phyloP scores from a whole-genome alignment of 1,140 invertebrate species.

The Neuroterus valhalla region DNA sequence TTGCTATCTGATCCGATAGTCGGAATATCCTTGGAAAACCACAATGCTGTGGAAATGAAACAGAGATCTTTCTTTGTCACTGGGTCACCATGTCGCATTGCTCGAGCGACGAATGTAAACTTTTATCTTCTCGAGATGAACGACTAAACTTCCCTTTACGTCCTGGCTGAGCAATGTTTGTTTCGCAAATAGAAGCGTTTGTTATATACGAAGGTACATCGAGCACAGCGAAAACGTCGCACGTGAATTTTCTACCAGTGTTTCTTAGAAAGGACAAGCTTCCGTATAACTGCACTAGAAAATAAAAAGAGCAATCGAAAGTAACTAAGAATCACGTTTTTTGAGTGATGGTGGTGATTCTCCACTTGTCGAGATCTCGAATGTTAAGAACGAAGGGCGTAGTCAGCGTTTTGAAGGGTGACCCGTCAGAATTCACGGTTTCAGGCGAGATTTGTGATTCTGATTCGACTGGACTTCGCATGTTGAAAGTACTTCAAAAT shows the following conservation, averaged over 20 bases:
- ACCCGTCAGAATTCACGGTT: too few relatives aligned
- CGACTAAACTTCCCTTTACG: conserved; percentile 19
- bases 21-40: not conserved
- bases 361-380: too few relatives aligned
- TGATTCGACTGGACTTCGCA: too few relatives aligned
- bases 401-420: too few relatives aligned
- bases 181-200: conserved; percentile 5
- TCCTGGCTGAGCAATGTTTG: conserved; percentile 1
- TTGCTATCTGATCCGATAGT: conserved; percentile 19
- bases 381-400: too few relatives aligned
- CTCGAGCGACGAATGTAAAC: conserved; percentile 13
- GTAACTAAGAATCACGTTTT: too few relatives aligned
- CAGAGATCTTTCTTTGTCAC: conserved; percentile 13
- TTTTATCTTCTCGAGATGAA: conserved; percentile 14
- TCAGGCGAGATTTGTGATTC: too few relatives aligned
- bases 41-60: not conserved
- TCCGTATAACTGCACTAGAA: not conserved
- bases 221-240: not conserved
- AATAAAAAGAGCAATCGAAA: too few relatives aligned
- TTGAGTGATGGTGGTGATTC: too few relatives aligned
- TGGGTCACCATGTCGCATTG: conserved; percentile 20
- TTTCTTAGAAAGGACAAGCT: not conserved
- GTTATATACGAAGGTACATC: not conserved
- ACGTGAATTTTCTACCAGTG: not conserved
- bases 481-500: too few relatives aligned